These are phyloP conservation scores for Coptodon rendalli DNA, from an alignment of 2,113 vertebrate species.

Conservation along the genomic window DNA sequence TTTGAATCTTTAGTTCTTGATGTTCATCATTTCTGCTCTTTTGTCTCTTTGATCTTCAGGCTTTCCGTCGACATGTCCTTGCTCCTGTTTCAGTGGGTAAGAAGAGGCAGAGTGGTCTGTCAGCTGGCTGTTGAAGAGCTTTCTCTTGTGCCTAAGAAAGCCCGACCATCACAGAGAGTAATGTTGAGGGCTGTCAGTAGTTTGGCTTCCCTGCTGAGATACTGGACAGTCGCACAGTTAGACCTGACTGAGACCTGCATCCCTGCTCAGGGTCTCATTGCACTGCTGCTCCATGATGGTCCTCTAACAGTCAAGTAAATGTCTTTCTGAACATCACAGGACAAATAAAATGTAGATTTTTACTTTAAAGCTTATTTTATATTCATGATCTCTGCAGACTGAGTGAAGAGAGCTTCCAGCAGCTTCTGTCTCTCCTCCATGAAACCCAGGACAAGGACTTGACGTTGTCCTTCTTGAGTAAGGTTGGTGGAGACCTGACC, in stretches of 20 bases:
- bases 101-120: background rate
- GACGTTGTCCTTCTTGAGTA: background rate
- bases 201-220: slow-evolving; percentile 3
- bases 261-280: background rate
- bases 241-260: slow-evolving; percentile 9
- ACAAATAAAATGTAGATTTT: rapidly evolving
- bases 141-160: background rate
- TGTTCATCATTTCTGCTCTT: background rate
- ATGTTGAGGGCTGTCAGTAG: background rate
- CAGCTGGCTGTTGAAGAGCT: background rate
- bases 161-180: background rate
- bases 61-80: background rate
- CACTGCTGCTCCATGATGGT: slow-evolving; percentile 3
- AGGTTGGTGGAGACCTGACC: slow-evolving; percentile 12
- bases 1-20: background rate
- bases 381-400: background rate
- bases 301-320: slow-evolving; percentile 3
- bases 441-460: background rate
- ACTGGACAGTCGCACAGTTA: background rate
- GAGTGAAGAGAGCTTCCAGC: background rate
- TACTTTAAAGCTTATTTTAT: rapidly evolving
- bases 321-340: background rate
- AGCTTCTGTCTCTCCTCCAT: background rate
- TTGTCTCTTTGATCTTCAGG: background rate
- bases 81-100: background rate